Base-by-base conservation (phyloP, 2,113 vertebrate genomes). In the Amblyopsis rosae region DNA sequence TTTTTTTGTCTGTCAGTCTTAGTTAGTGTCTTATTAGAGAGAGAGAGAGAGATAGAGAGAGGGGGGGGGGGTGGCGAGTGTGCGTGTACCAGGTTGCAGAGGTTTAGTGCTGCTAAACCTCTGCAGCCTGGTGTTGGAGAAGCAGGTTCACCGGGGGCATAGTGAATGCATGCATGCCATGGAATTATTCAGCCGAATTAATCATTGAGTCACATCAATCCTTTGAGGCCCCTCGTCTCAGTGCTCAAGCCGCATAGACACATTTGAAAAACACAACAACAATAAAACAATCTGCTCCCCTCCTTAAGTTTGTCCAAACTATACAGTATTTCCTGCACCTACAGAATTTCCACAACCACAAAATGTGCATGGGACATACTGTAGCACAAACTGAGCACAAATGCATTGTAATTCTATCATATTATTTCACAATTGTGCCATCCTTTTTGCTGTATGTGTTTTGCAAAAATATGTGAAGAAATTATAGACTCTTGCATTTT, bases 101-200 rank as follows among this genome's bases (percentile, higher is more conserved):
- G 62, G 79, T 72, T 76, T 62, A 57, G 69, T 56, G 81, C 48
- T 62, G 70, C 74, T 32, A 11, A 3, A 49, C 62, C 71, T 82
- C 67, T 77, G 26, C 26, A 2, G 3, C 54, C 35, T 41, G 35
- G 35, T 41, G 7, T 62, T 67, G 81, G 77, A 82, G 73, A 69
- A 74, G 41, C 3, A 59, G 81, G 89, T 90, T 90, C 89, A 91
- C 75, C 77, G 85, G 77, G 86, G 83, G 81, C 86, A 66, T 73
- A 75, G 81, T 80, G 87, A 87, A 89, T 91, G 82, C 88, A 85
- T 89, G 69, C 77, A 81, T 26, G 70, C 73, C 86, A 86, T 86
- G 91, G 82, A 92, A 92, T 92, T 89, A 92, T 92, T 90, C 88
- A 92, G 79, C 68, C 65, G 89, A 90, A 92, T 92, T 87, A 92